Base-by-base conservation (phyloP, 2,888 invertebrate species). In the Brenthis hecate region DNA sequence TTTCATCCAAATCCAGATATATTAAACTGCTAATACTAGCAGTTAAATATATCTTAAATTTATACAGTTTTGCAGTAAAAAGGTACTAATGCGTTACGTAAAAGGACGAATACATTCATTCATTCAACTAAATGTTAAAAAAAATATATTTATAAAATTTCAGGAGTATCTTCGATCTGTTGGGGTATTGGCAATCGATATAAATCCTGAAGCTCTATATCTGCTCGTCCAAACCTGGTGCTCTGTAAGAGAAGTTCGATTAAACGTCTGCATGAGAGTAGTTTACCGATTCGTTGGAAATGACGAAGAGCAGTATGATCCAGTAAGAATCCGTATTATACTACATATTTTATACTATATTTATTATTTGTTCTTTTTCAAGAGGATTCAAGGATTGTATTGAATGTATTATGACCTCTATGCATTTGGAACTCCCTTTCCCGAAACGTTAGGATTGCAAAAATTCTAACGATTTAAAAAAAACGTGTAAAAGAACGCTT, bases 281-380 rank as follows among this genome's bases (percentile, higher is more conserved):
- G 32, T 86, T 0, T 88, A 81, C 75, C 72, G 81, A 1, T 3
- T 91, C 2, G 84, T 91, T 2, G 93, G 93, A 0, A 90, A 92
- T 62, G 92, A 93, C 70, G 85, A 85, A 32, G 91, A 89, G 19
- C 91, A 92, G 72, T 82, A 82, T 32, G 89, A 91, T 65, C 80
- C 82, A 84, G 93, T 93, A 77, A 75, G 78, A 58, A 55, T 14
- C 16, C 2, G 5, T 13, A 13, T 56, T 19, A n/a, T 51, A 36
- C 28, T 32, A 32, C 3, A 13, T 43, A 32, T 43, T 56, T 32
- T 28, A 19, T 54, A 28, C 19, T 23, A 28, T 28, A 28, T 28
- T 28, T 28, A 28, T 28, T 28, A 28, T 28, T 28, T 28, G 28
- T 28, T 28, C 28, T 28, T 28, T 28, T 4, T 28, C 28, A 28